phyloP scores from a whole-genome alignment of 2,113 vertebrate species.

The Cyprinodon tularosa region DNA sequence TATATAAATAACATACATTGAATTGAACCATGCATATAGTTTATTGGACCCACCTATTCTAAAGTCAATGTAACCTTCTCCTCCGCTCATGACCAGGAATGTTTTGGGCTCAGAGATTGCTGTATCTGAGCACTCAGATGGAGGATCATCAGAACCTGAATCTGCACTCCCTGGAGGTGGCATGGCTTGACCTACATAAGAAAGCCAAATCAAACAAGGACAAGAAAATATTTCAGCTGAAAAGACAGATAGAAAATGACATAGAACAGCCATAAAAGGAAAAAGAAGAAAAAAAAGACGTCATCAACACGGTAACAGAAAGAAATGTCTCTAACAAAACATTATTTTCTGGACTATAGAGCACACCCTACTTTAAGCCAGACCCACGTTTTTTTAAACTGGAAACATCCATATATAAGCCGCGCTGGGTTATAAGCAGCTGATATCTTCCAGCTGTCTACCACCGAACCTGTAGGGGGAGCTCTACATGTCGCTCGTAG shows the following conservation, averaged over 20 bases:
- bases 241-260: not conserved
- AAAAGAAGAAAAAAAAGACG: not conserved
- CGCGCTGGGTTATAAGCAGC: too few relatives aligned
- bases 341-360: too few relatives aligned
- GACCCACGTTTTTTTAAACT: too few relatives aligned
- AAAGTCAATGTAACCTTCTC: constrained; percentile 98
- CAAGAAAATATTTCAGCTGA: not conserved
- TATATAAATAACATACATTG: not conserved
- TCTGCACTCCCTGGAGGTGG: constrained; percentile 71
- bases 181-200: constrained; percentile 70
- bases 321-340: too few relatives aligned
- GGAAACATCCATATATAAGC: too few relatives aligned
- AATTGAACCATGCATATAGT: not conserved
- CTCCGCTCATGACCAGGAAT: constrained; percentile 93
- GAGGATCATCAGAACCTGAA: constrained; percentile 83
- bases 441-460: too few relatives aligned
- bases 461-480: too few relatives aligned
- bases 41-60: constrained; percentile 86
- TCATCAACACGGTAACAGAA: not conserved
- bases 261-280: not conserved
- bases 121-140: constrained; percentile 77
- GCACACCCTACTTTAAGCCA: too few relatives aligned
- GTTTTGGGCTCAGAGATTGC: constrained; percentile 84
- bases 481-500: too few relatives aligned
- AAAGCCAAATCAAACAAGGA: not conserved